phyloP scores from a whole-genome alignment of 2,113 vertebrate species.

The Oncorhynchus gorbuscha region DNA sequence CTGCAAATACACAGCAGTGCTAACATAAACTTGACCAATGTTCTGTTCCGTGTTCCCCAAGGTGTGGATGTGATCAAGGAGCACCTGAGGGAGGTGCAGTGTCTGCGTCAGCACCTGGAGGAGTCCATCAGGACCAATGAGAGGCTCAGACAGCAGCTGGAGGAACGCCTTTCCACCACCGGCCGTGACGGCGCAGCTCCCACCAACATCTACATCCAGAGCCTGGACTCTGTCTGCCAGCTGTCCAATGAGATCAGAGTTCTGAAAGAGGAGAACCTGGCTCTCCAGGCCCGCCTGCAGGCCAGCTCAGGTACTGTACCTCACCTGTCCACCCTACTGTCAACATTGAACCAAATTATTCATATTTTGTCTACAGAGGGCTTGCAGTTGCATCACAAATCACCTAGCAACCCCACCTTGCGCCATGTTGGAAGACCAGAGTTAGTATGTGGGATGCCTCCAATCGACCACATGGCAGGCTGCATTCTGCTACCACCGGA shows the following conservation, averaged over 20 bases:
- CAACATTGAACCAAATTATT: too few relatives aligned
- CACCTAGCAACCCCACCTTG: too few relatives aligned
- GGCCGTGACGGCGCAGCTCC: slow-evolving; percentile 70
- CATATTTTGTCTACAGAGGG: too few relatives aligned
- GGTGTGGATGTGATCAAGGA: slow-evolving; percentile 86
- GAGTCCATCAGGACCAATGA: slow-evolving; percentile 92
- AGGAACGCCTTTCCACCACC: slow-evolving; percentile 72
- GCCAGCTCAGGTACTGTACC: slow-evolving; percentile 75
- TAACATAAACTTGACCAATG: too few relatives aligned
- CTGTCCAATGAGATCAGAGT: slow-evolving; percentile 80
- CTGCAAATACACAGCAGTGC: too few relatives aligned
- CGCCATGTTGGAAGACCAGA: too few relatives aligned
- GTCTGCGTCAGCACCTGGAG: slow-evolving; percentile 85
- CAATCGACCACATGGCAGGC: too few relatives aligned
- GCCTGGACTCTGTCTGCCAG: slow-evolving; percentile 77
- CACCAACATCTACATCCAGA: slow-evolving; percentile 76
- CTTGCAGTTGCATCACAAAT: too few relatives aligned
- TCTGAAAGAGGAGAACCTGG: slow-evolving; percentile 73
- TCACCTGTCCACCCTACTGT: too few relatives aligned
- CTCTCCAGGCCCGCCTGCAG: slow-evolving; percentile 78
- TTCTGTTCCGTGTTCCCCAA: slow-evolving; percentile 29
- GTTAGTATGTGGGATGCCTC: too few relatives aligned
- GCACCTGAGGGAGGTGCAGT: slow-evolving; percentile 85
- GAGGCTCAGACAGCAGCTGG: slow-evolving; percentile 85
- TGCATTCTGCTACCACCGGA: too few relatives aligned